Conservation (phyloP, 2,888 invertebrate genomes). For the Drosophila peninsularis region DNA sequence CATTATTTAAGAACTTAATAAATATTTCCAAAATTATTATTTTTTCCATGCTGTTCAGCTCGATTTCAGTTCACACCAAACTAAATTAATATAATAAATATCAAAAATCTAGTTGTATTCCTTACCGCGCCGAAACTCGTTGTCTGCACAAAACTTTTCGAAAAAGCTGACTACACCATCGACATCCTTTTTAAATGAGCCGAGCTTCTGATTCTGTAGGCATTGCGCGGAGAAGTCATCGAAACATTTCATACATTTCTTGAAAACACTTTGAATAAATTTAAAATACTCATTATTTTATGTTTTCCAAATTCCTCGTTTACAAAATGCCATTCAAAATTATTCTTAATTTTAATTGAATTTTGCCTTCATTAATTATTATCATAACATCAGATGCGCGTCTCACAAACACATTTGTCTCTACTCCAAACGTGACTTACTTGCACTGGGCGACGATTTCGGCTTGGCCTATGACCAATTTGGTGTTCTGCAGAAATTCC, state of each 20-base stretch:
- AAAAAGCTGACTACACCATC: background rate
- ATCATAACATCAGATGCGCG: background rate
- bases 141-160: background rate
- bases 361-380: too few species aligned
- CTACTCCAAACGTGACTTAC: background rate
- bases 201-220: background rate
- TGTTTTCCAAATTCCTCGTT: too few species aligned
- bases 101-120: too few species aligned
- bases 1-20: too few species aligned
- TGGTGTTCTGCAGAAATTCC: background rate
- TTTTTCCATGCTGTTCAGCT: too few species aligned
- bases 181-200: background rate
- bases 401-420: background rate
- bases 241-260: background rate
- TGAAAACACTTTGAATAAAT: background rate
- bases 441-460: background rate
- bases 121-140: slow-evolving; percentile 2
- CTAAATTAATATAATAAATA: too few species aligned
- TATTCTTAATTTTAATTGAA: too few species aligned
- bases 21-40: too few species aligned
- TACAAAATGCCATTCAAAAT: too few species aligned
- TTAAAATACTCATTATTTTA: background rate
- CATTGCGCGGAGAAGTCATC: background rate
- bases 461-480: background rate
- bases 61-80: too few species aligned